Percentiles rank a stretch among this genome's conserved stretches.
Evolutionary conservation across 2,888 invertebrate genomes (phyloP).

Genomic region (Keiferia lycopersicella): DNA sequence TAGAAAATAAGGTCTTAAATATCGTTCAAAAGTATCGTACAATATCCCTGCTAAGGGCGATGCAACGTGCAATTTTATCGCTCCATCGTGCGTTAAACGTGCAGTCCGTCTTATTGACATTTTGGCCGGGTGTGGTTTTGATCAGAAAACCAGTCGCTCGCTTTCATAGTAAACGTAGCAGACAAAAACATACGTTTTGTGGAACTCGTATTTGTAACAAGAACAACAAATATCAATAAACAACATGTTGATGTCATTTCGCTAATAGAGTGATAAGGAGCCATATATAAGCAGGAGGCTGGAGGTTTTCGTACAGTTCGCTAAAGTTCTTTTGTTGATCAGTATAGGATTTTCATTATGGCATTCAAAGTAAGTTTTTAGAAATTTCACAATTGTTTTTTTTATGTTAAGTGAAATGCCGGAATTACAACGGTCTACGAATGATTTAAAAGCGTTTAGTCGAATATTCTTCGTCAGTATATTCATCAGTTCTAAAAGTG

Average conservation of each 20-base stretch:
- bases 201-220: neutral
- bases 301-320: neutral
- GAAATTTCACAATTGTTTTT: neutral
- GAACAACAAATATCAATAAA: neutral
- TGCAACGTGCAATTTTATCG: too few species aligned
- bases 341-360: neutral
- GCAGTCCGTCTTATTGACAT: neutral
- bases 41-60: too few species aligned
- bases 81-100: too few species aligned
- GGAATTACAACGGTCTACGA: neutral
- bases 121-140: neutral
- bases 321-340: neutral
- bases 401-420: too few species aligned
- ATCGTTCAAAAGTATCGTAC: too few species aligned
- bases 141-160: neutral
- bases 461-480: neutral
- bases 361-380: slow-evolving; percentile 9
- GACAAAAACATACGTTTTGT: neutral
- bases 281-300: neutral
- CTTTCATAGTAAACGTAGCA: neutral
- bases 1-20: too few species aligned
- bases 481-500: neutral
- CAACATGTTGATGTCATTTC: neutral
- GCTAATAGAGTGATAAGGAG: neutral
- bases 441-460: neutral